Percentiles rank a stretch among this genome's conserved stretches.
Evolutionary conservation across 2,888 invertebrate genomes (phyloP).

Genomic region (Diploptera punctata): DNA sequence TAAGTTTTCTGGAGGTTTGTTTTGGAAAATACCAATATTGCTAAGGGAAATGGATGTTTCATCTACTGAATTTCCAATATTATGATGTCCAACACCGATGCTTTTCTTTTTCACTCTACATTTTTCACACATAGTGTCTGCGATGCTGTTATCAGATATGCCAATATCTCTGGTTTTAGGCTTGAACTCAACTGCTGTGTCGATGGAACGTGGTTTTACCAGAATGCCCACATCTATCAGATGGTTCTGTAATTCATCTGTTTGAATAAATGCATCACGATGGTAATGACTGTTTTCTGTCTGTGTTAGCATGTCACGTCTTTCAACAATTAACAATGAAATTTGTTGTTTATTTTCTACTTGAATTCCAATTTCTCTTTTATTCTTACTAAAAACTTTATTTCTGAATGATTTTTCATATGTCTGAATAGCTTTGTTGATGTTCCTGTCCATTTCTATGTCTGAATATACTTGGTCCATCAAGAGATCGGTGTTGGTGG

Average conservation of each 20-base stretch:
- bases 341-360: not conserved
- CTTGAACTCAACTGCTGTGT: conserved; percentile 47
- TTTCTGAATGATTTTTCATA: conserved; percentile 1
- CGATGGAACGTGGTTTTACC: conserved; percentile 31
- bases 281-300: not conserved
- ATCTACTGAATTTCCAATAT: not conserved
- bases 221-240: conserved; percentile 36
- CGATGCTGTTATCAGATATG: conserved; percentile 59
- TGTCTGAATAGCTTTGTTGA: not conserved
- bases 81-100: conserved; percentile 56
- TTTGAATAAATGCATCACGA: not conserved
- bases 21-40: not conserved
- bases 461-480: conserved; percentile 16
- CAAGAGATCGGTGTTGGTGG: not conserved
- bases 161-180: conserved; percentile 57
- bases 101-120: conserved; percentile 60
- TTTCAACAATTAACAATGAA: not conserved
- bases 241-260: not conserved
- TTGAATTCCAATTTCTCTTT: conserved; percentile 13
- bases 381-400: not conserved
- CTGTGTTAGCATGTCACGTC: not conserved
- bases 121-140: conserved; percentile 59
- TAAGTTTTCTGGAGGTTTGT: not conserved
- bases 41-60: not conserved
- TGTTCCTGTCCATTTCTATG: conserved; percentile 4